Evolutionary conservation across 2,797 vertebrate species (phyloP).

Genomic region (Pantherophis alleghaniensis): DNA sequence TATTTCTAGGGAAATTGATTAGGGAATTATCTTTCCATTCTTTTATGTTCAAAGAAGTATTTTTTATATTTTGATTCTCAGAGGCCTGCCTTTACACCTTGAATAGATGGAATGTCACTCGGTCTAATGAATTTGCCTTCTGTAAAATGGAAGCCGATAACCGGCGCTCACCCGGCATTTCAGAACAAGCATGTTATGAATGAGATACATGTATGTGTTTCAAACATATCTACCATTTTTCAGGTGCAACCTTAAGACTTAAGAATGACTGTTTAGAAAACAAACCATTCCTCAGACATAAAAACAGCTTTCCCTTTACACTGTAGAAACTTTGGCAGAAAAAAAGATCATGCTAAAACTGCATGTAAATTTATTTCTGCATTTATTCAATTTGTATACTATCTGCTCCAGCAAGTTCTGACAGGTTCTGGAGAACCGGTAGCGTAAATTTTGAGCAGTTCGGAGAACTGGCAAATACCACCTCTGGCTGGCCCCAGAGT

Average conservation of each 20-base stretch:
- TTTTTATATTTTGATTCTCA: background rate
- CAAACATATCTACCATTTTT: background rate
- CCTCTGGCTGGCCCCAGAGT: no score
- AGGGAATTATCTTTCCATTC: background rate
- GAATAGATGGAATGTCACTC: no score
- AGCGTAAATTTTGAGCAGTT: no score
- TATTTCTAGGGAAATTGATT: background rate
- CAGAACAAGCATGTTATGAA: background rate
- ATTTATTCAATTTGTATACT: background rate
- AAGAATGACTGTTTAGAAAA: background rate
- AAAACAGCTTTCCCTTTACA: background rate
- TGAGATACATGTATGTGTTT: background rate
- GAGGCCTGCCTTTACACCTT: background rate
- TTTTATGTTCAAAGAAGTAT: background rate
- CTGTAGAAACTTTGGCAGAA: background rate
- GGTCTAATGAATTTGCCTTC: background rate
- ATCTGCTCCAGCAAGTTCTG: background rate
- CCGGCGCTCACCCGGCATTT: background rate
- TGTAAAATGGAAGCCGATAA: background rate
- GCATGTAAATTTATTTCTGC: background rate
- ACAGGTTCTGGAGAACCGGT: no score
- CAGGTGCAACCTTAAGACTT: background rate
- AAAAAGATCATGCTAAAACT: background rate
- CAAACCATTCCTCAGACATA: background rate
- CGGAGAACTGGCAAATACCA: no score